These are phyloP conservation scores for Plebejus melissa DNA, from an alignment of 2,888 invertebrate genomes.

Conservation along the genomic window DNA sequence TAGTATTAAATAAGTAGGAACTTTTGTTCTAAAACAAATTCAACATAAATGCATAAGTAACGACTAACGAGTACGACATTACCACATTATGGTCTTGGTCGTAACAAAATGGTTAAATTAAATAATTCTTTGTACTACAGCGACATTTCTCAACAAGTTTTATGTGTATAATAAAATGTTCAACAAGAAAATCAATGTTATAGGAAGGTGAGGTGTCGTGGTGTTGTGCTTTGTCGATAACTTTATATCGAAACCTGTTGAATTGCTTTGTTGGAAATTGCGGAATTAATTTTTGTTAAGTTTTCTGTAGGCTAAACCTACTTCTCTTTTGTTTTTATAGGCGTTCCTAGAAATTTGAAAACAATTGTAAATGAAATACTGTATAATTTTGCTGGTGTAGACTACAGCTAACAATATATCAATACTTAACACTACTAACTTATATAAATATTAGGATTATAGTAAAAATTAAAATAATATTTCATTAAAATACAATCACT, in stretches of 20 bases:
- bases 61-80: not conserved
- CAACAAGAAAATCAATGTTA: slow-evolving; percentile 17
- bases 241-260: not conserved
- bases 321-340: no score
- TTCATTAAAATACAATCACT: no score
- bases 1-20: not conserved
- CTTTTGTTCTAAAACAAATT: not conserved
- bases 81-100: not conserved
- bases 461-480: no score
- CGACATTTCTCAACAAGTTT: slow-evolving; percentile 12
- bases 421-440: no score
- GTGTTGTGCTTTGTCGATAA: not conserved
- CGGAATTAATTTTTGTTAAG: not conserved
- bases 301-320: no score
- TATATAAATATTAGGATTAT: no score
- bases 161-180: slow-evolving; percentile 20
- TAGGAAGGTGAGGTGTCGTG: slow-evolving; percentile 1
- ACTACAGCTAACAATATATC: no score
- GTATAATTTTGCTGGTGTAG: no score
- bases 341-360: no score
- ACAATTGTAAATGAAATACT: no score
- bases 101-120: slow-evolving; percentile 6
- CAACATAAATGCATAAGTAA: not conserved
- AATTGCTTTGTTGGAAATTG: not conserved
- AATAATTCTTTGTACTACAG: not conserved